These are phyloP conservation scores for Dendrolimus pini DNA, from an alignment of 2,888 invertebrate genomes.

Conservation along the genomic window DNA sequence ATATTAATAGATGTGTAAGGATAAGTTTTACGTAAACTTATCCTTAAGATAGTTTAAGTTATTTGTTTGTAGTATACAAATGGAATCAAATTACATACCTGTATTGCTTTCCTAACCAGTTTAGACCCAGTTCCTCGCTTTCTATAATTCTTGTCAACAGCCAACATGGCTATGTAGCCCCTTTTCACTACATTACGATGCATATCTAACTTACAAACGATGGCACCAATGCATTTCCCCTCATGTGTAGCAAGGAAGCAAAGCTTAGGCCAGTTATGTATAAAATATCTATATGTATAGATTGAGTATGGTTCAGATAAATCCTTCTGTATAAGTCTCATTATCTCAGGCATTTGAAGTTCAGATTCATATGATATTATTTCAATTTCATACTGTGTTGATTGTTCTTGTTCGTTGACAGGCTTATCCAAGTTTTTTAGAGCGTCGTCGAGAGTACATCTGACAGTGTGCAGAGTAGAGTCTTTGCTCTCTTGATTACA, in stretches of 20 bases:
- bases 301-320: conserved; percentile 99
- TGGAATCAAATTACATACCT: conserved; percentile 47
- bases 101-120: conserved; percentile 86
- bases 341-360: conserved; percentile 98
- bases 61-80: too few species aligned
- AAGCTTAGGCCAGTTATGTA: conserved; percentile 99
- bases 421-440: conserved; percentile 35
- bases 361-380: conserved; percentile 90
- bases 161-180: conserved; percentile 99
- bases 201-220: conserved; percentile 98
- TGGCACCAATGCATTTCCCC: conserved; percentile 95
- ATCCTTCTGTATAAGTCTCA: conserved; percentile 99
- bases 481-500: conserved; percentile 28
- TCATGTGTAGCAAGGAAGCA: conserved; percentile 96
- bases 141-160: conserved; percentile 96
- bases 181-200: conserved; percentile 92
- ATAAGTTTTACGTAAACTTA: too few species aligned
- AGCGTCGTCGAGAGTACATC: conserved; percentile 34
- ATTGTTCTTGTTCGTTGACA: conserved; percentile 30
- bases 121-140: conserved; percentile 95
- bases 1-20: too few species aligned
- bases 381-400: conserved; percentile 48
- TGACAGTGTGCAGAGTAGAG: conserved; percentile 25
- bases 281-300: conserved; percentile 99
- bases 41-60: too few species aligned